Conservation (phyloP, 2,888 invertebrate genomes). For the Hypomecis punctinalis region DNA sequence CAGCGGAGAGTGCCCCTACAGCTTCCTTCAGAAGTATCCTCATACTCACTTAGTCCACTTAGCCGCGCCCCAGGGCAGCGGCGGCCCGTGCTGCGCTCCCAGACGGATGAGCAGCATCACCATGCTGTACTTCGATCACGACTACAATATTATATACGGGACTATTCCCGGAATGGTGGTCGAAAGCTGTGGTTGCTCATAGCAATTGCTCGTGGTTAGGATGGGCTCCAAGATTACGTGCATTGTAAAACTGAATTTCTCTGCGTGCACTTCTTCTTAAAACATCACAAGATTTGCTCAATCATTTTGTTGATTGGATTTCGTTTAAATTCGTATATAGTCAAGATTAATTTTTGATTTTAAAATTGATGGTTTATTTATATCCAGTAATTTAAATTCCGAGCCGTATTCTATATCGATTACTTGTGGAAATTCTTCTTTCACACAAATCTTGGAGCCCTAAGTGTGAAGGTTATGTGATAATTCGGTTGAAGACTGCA, state of each 20-base stretch:
- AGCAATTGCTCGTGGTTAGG: slow-evolving; percentile 57
- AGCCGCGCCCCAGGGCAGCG: slow-evolving; percentile 90
- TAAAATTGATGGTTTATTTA: background rate
- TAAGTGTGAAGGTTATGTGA: slow-evolving; percentile 74
- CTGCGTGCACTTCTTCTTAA: slow-evolving; percentile 11
- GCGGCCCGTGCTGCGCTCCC: slow-evolving; percentile 97
- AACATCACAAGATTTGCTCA: background rate
- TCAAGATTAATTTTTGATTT: background rate
- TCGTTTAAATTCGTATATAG: slow-evolving; percentile 15
- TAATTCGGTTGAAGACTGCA: slow-evolving; percentile 79
- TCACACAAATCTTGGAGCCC: slow-evolving; percentile 53
- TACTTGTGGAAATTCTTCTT: slow-evolving; percentile 16
- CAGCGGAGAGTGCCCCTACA: slow-evolving; percentile 96
- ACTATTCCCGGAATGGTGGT: slow-evolving; percentile 97
- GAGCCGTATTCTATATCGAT: background rate
- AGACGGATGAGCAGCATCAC: slow-evolving; percentile 94
- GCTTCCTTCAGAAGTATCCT: slow-evolving; percentile 93
- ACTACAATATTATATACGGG: slow-evolving; percentile 94
- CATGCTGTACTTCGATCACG: slow-evolving; percentile 96
- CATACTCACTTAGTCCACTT: slow-evolving; percentile 95
- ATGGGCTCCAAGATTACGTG: slow-evolving; percentile 56
- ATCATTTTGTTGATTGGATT: background rate
- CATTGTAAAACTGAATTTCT: slow-evolving; percentile 8
- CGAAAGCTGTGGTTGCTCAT: slow-evolving; percentile 96
- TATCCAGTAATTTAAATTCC: background rate